Evolutionary conservation across 2,888 invertebrate species (phyloP).

Genomic region (Cantharis rustica): DNA sequence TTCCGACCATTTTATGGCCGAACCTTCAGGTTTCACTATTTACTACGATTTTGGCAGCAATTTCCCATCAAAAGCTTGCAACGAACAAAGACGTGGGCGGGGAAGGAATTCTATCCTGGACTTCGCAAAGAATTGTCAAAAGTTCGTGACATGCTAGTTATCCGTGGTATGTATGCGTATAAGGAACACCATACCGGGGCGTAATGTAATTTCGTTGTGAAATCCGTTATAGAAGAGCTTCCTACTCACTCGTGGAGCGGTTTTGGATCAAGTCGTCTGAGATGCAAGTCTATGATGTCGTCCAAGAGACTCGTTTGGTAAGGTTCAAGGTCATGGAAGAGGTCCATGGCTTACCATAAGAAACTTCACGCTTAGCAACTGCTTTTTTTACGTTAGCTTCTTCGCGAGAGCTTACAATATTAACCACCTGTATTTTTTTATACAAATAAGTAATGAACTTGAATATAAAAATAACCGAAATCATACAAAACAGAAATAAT

Average conservation of each 20-base stretch:
- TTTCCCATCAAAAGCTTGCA: not conserved
- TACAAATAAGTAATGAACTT: not conserved
- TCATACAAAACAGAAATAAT: not conserved
- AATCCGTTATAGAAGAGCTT: conserved; percentile 28
- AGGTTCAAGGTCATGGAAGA: conserved; percentile 2
- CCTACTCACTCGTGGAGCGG: conserved; percentile 22
- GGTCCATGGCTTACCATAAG: not conserved
- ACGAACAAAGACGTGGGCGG: not conserved
- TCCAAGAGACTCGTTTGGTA: conserved; percentile 31
- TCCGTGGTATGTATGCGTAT: conserved; percentile 20
- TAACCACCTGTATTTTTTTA: not conserved
- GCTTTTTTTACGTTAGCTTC: not conserved
- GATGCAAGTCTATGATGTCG: conserved; percentile 26
- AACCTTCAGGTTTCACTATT: conserved; percentile 5
- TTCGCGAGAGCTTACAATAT: not conserved
- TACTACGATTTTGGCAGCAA: not conserved
- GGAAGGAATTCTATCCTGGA: not conserved
- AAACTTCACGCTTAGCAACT: not conserved
- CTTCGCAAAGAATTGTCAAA: conserved; percentile 11
- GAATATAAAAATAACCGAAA: not conserved
- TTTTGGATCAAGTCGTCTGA: conserved; percentile 30
- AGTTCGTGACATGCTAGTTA: conserved; percentile 21
- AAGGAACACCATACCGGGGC: conserved; percentile 11
- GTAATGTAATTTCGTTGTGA: conserved; percentile 12
- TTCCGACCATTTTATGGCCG: conserved; percentile 8